phyloP scores from a whole-genome alignment of 2,888 invertebrate species.

The Athrips mouffetella region DNA sequence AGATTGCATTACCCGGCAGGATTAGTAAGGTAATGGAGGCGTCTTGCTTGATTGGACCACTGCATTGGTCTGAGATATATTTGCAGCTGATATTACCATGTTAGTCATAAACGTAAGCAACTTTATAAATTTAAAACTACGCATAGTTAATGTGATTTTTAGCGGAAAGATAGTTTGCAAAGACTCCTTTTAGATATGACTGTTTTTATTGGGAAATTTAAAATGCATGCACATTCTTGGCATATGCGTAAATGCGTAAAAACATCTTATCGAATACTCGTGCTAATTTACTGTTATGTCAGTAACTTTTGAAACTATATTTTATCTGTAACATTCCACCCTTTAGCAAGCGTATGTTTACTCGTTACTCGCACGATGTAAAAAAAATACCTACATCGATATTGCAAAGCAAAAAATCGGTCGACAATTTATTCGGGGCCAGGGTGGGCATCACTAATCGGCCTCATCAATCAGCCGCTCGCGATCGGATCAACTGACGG shows the following conservation, averaged over 20 bases:
- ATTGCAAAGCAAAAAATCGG: slow-evolving; percentile 66
- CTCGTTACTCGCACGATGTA: slow-evolving; percentile 21
- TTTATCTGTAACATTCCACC: too few relatives aligned
- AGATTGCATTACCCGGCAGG: slow-evolving; percentile 4
- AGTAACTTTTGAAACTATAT: too few relatives aligned
- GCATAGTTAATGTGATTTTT: too few relatives aligned
- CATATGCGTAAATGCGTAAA: too few relatives aligned
- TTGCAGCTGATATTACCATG: neutral
- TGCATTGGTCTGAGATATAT: neutral
- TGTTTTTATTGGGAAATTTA: too few relatives aligned
- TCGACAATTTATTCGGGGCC: slow-evolving; percentile 73
- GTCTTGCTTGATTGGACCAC: slow-evolving; percentile 11
- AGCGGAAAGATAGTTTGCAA: too few relatives aligned
- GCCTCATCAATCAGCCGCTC: slow-evolving; percentile 73
- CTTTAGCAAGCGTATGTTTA: too few relatives aligned
- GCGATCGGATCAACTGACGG: slow-evolving; percentile 72
- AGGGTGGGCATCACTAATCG: slow-evolving; percentile 76
- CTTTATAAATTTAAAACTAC: too few relatives aligned
- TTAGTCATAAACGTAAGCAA: neutral
- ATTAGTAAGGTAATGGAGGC: slow-evolving; percentile 2
- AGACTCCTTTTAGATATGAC: too few relatives aligned
- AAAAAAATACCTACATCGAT: slow-evolving; percentile 53
- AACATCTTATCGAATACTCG: too few relatives aligned
- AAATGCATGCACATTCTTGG: too few relatives aligned
- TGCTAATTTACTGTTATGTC: too few relatives aligned